phyloP scores from a whole-genome alignment of 2,888 invertebrate genomes.

The Trachelus tabidus region DNA sequence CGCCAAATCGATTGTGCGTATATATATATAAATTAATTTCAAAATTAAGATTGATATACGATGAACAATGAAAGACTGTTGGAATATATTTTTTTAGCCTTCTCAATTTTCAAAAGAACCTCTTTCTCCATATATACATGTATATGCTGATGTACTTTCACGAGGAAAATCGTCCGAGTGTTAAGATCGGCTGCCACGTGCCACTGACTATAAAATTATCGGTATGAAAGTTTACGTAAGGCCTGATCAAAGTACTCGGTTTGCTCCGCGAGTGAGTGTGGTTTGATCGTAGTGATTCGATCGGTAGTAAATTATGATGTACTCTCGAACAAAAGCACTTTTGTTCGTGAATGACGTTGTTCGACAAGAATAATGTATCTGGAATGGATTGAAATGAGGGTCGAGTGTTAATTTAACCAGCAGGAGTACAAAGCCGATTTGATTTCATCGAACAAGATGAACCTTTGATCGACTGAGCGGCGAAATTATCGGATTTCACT shows the following conservation, averaged over 20 bases:
- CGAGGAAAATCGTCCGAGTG: not conserved
- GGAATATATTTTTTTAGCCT: not conserved
- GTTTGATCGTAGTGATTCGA: not conserved
- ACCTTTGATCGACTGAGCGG: not conserved
- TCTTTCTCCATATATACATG: not conserved
- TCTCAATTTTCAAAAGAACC: not conserved
- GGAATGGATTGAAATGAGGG: not conserved
- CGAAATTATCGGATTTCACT: not conserved
- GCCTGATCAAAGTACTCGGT: not conserved
- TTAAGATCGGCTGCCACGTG: not conserved
- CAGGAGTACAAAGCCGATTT: not conserved
- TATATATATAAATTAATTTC: not conserved
- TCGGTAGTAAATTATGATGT: not conserved
- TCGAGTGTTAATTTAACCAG: not conserved
- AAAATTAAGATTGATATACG: not conserved
- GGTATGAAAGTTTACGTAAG: not conserved
- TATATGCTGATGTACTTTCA: not conserved
- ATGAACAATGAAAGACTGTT: no score
- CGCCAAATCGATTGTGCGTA: no score
- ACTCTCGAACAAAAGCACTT: not conserved
- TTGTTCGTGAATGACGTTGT: not conserved
- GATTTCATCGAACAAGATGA: not conserved
- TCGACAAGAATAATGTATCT: not conserved
- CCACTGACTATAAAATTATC: not conserved
- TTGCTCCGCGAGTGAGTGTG: not conserved